Base-by-base conservation (phyloP, 1,140 invertebrate species). In the Sycobia sp. region DNA sequence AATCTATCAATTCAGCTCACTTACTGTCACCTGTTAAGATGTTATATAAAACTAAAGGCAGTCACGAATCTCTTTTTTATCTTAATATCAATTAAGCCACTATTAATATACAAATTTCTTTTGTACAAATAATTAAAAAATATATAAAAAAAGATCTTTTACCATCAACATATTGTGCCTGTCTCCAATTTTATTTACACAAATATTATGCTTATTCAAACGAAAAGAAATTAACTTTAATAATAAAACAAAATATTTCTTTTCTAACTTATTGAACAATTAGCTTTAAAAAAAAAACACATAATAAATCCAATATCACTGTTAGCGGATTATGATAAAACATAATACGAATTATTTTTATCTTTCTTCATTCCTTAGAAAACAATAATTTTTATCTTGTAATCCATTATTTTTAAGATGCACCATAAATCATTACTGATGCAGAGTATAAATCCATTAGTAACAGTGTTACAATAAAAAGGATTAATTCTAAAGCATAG, bases 401-500 rank as follows among this genome's bases (percentile, higher is more conserved):
- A 49, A 55, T 49, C n/a, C 10, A 27, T 55, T 62, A 55, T 62
- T 46, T 11, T 41, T 55, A 47, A 55, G 60, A 62, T 56, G 39
- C 41, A 54, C 36, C 53, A 36, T 62, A 56, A 55, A 39, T 62
- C 60, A 56, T 62, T 53, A 29, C 49, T n/a, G 23, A 11, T 4
- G 50, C 39, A 8, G 25, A 25, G 38, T 63, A 57, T 32, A 57
- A 57, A 39, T 57, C 29, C 61, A 44, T 56, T 57, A 46, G 61
- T 63, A 63, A 63, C 54, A 63, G 38, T 57, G 46, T 63, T 63
- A 63, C 61, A 44, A 63, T 63, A 57, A 63, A 50, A 54, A 62
- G 23, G 38, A 57, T 46, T 63, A 50, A 57, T 56, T 57, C 20
- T 11, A 41, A 57, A 23, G 43, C 61, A 47, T 57, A 46, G 53